Percentiles rank a stretch among this genome's conserved stretches.
phyloP scores from a whole-genome alignment of 2,797 vertebrate species.

The Amphiprion clarkii region DNA sequence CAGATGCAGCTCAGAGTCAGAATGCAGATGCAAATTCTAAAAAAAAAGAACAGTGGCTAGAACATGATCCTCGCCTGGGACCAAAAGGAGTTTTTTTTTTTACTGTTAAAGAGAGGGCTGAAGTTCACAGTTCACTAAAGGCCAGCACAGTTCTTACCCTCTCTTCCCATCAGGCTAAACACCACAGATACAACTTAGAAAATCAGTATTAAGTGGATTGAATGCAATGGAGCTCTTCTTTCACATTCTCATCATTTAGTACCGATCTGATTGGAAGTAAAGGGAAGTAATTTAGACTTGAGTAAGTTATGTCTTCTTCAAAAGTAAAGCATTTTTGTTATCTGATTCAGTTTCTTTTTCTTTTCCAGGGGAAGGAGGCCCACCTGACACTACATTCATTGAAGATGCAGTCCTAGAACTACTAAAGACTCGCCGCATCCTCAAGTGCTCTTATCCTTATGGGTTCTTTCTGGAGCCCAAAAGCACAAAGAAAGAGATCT shows the following conservation, averaged over 20 bases:
- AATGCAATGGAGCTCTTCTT: constrained; percentile 12
- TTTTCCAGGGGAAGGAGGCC: constrained; percentile 90
- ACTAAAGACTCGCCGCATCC: constrained; percentile 97
- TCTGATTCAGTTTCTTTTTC: not conserved
- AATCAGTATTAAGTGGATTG: not conserved
- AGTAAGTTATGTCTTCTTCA: constrained; percentile 6
- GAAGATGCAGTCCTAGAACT: constrained; percentile 98
- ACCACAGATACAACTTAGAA: constrained; percentile 11
- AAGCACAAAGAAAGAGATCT: constrained; percentile 99
- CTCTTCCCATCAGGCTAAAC: not conserved
- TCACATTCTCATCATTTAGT: constrained; percentile 18
- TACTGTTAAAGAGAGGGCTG: constrained; percentile 3
- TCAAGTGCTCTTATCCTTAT: constrained; percentile 99
- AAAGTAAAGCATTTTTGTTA: constrained; percentile 27
- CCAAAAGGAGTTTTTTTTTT: not conserved
- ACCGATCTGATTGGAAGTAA: constrained; percentile 13
- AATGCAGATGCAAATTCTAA: not conserved
- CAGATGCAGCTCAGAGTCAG: not conserved
- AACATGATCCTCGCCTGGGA: no score
- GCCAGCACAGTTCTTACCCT: constrained; percentile 6
- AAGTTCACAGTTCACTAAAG: constrained; percentile 21
- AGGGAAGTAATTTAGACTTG: constrained; percentile 5
- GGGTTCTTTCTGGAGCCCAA: constrained; percentile 99
- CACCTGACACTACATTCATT: constrained; percentile 99
- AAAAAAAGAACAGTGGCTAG: not conserved